Percentiles rank a stretch among this genome's conserved stretches.
Conservation (phyloP, 2,113 vertebrate species). For the Myotis lucifugus region DNA sequence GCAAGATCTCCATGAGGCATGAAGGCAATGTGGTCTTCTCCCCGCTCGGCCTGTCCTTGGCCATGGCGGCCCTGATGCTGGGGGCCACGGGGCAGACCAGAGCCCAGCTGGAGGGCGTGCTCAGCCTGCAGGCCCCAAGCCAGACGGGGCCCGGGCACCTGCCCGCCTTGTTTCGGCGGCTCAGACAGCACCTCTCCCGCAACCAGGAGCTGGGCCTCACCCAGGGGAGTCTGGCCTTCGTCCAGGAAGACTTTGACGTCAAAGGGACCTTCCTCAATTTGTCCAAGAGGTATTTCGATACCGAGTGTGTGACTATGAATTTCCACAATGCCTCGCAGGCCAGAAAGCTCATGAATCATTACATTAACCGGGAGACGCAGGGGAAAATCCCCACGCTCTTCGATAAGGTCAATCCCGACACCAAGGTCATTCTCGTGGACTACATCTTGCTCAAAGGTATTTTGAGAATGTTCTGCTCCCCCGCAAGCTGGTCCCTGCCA, state of each 20-base stretch:
- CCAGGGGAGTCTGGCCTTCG: slow-evolving; percentile 88
- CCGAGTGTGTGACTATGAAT: slow-evolving; percentile 86
- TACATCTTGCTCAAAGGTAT: slow-evolving; percentile 93
- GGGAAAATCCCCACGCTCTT: slow-evolving; percentile 87
- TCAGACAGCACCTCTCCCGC: slow-evolving; percentile 86
- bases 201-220: slow-evolving; percentile 84
- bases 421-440: slow-evolving; percentile 88
- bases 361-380: slow-evolving; percentile 85
- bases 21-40: slow-evolving; percentile 93
- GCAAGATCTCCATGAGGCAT: slow-evolving; percentile 88
- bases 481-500: background rate
- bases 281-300: slow-evolving; percentile 88
- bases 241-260: slow-evolving; percentile 83
- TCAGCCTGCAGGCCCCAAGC: slow-evolving; percentile 82
- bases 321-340: slow-evolving; percentile 84
- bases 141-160: slow-evolving; percentile 74
- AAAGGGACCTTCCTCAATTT: slow-evolving; percentile 86
- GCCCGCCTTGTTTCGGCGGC: slow-evolving; percentile 87
- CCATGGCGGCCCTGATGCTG: slow-evolving; percentile 85
- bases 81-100: slow-evolving; percentile 86
- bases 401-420: slow-evolving; percentile 83
- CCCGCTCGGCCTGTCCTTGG: slow-evolving; percentile 89
- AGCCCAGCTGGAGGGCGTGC: slow-evolving; percentile 85
- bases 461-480: background rate
- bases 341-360: slow-evolving; percentile 87